Evolutionary conservation across 2,113 vertebrate species (phyloP), one percentile per base, ranked within the genome.

Genomic region (Cyphomyrus plagiostoma): DNA sequence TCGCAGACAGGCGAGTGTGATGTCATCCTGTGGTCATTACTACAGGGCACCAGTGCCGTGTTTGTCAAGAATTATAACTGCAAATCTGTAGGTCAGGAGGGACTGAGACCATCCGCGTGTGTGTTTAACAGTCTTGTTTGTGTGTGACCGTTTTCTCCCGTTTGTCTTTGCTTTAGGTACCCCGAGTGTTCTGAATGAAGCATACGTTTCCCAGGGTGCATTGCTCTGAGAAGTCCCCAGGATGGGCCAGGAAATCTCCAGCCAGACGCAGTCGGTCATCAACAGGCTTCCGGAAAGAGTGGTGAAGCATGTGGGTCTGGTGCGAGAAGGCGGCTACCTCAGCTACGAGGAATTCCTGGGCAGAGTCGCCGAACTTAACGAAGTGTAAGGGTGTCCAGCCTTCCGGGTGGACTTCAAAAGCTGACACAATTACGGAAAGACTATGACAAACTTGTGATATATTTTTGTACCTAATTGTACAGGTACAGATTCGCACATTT

Each of bases 321-420:
- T 99, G 90, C 97, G 97, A 82, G 98, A 99, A 93, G 97, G 98
- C 92, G 95, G 98, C 92, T 97, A 97, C 94, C 96, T 99, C 90
- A 99, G 96, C 5, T 99, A 99, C 15, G 98, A 99, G 93, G 98
- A 99, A 93, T 99, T 99, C 95, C 96, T 99, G 94, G 98, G 96
- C 30, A 96, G 98, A 94, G 96, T 99, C 89, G 96, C 98, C 50
- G 98, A 99, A 93, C 97, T 99, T n/a, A 99, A 99, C 90, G 98
- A 99, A 45, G 95, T 98, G 98, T 99, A 97, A 42, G 30, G 3
- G 48, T n/a, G 30, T 52, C 2, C 26, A 48, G 82, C 39, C 21
- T n/a, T 48, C 80, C 1, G 3, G 9, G 39, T 84, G 21, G 4
- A 45, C 30, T 45, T 23, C 42, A 48, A 30, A 11, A 30, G 17